Conservation (phyloP, 2,113 vertebrate genomes). For the Trachemys scripta region DNA sequence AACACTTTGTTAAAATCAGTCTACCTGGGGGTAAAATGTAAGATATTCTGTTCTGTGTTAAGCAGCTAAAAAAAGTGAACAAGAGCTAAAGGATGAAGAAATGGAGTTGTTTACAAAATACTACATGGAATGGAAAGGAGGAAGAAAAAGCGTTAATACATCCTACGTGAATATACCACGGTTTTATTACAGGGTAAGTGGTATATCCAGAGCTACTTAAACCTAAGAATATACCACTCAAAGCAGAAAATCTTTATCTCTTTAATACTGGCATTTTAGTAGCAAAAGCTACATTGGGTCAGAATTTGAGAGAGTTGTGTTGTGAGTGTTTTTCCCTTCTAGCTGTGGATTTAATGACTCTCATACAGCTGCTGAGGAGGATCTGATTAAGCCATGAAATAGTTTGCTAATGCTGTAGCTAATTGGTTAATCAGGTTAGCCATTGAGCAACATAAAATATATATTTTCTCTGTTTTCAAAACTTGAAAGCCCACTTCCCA, state of each 20-base stretch:
- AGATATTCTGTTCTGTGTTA: slow-evolving; percentile 24
- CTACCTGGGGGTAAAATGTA: neutral
- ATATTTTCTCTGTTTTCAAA: neutral
- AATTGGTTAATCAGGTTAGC: neutral
- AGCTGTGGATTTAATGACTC: neutral
- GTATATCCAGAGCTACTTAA: neutral
- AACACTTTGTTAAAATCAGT: rapidly evolving
- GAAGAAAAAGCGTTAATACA: slow-evolving; percentile 75
- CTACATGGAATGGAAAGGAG: slow-evolving; percentile 94
- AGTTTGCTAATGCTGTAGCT: neutral
- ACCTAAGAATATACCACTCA: rapidly evolving
- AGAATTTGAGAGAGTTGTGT: neutral
- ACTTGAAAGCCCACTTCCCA: neutral
- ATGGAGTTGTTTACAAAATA: slow-evolving; percentile 93
- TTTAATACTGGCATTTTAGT: neutral
- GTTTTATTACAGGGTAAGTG: slow-evolving; percentile 95
- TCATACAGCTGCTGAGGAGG: neutral
- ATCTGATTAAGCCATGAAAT: neutral
- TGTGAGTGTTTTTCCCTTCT: neutral
- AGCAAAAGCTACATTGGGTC: neutral
- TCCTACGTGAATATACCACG: slow-evolving; percentile 91
- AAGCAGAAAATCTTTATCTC: neutral
- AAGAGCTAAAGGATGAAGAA: slow-evolving; percentile 93
- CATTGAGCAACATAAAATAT: neutral
- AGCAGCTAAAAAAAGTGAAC: slow-evolving; percentile 87